phyloP scores from a whole-genome alignment of 2,888 invertebrate genomes.

The Luperina testacea region DNA sequence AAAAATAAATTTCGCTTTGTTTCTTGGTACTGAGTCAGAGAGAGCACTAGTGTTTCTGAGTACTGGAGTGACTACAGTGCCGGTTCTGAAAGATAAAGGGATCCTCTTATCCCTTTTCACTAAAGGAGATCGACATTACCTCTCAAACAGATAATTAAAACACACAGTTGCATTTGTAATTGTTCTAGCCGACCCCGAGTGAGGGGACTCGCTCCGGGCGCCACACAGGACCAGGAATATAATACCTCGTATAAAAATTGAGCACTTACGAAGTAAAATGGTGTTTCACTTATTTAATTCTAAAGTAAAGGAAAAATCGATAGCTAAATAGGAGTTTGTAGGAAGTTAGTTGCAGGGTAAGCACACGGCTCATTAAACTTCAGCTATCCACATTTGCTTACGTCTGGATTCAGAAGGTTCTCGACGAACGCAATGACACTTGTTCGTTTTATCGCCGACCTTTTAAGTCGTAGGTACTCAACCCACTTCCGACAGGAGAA shows the following conservation, averaged over 20 bases:
- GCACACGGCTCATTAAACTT: conserved; percentile 84
- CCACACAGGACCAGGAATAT: conserved; percentile 40
- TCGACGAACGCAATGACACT: conserved; percentile 79
- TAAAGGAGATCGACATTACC: conserved; percentile 36
- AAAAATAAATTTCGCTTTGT: conserved; percentile 39
- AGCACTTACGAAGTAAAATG: conserved; percentile 67
- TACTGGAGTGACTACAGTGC: conserved; percentile 25
- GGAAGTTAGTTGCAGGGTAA: conserved; percentile 77
- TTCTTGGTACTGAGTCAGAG: conserved; percentile 1
- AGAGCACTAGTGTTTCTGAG: conserved; percentile 19
- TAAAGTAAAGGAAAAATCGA: conserved; percentile 74
- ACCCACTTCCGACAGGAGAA: conserved; percentile 71
- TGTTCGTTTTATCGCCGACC: conserved; percentile 82
- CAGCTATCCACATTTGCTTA: conserved; percentile 83
- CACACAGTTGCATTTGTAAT: conserved; percentile 60
- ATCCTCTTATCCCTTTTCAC: conserved; percentile 45
- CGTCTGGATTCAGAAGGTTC: conserved; percentile 77
- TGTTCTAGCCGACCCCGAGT: conserved; percentile 24
- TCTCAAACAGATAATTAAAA: conserved; percentile 62
- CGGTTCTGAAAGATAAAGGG: conserved; percentile 49
- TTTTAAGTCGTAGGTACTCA: conserved; percentile 74
- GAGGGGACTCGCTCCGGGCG: background rate
- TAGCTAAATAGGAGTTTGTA: conserved; percentile 74
- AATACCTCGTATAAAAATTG: conserved; percentile 60
- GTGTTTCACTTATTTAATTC: conserved; percentile 74